phyloP scores from a whole-genome alignment of 2,888 invertebrate species.

The Lasiommata megera region DNA sequence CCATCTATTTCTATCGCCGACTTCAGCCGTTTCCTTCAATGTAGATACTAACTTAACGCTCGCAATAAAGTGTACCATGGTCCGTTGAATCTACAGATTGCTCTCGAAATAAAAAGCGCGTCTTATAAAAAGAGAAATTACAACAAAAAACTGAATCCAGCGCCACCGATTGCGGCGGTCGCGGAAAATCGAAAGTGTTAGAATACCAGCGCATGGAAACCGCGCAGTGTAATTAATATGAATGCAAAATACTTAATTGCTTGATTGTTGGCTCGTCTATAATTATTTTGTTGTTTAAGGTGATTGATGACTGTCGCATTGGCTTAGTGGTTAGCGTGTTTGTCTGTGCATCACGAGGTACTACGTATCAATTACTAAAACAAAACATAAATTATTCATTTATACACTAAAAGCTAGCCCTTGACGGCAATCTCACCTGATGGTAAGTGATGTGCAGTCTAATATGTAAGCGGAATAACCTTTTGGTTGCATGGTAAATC shows the following conservation, averaged over 20 bases:
- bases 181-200: constrained; percentile 4
- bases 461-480: too few species aligned
- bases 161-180: not conserved
- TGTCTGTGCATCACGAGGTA: too few species aligned
- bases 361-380: too few species aligned
- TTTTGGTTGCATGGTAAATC: too few species aligned
- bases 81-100: not conserved
- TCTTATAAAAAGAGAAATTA: constrained; percentile 6
- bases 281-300: not conserved
- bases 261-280: not conserved
- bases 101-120: not conserved
- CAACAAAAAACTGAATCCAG: not conserved
- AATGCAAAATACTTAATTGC: not conserved
- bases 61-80: not conserved
- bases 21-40: too few species aligned
- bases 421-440: too few species aligned
- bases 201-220: not conserved
- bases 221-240: not conserved
- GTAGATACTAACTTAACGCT: not conserved
- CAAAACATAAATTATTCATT: too few species aligned
- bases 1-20: too few species aligned
- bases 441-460: too few species aligned
- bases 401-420: too few species aligned
- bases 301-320: not conserved
- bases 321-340: not conserved